These are phyloP conservation scores for Drosophila repletoides DNA, from an alignment of 1,140 invertebrate species.

Conservation along the genomic window DNA sequence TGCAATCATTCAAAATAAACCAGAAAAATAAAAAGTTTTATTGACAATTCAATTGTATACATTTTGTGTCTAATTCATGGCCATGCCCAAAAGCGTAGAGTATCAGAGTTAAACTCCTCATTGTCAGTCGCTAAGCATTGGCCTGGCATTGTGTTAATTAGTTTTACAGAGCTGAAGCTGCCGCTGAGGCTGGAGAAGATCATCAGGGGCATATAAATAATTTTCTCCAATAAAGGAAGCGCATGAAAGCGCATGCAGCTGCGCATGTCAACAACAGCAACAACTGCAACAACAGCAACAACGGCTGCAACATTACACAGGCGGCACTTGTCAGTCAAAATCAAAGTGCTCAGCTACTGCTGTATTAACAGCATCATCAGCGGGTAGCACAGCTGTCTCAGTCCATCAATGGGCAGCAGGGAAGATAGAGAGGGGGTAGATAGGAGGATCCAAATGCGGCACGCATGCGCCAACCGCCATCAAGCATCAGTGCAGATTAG, in stretches of 20 bases:
- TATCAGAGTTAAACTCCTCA: neutral
- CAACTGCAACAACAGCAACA: slow-evolving; percentile 32
- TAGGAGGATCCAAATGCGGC: slow-evolving; percentile 60
- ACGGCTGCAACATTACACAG: slow-evolving; percentile 50
- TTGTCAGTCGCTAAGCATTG: slow-evolving; percentile 18
- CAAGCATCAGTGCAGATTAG: slow-evolving; percentile 74
- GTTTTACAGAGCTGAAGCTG: slow-evolving; percentile 23
- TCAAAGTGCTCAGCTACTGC: slow-evolving; percentile 68
- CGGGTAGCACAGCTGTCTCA: no score
- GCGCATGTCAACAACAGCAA: slow-evolving; percentile 67
- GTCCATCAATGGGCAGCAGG: slow-evolving; percentile 2
- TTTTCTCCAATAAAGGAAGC: slow-evolving; percentile 78
- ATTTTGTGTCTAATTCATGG: slow-evolving; percentile 20
- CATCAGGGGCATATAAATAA: slow-evolving; percentile 68
- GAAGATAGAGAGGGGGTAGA: neutral
- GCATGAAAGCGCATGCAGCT: slow-evolving; percentile 75
- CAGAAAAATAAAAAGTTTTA: slow-evolving; percentile 69
- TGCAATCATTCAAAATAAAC: slow-evolving; percentile 72
- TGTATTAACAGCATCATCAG: slow-evolving; percentile 68
- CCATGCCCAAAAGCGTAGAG: neutral
- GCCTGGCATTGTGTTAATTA: slow-evolving; percentile 72
- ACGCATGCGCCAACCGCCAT: slow-evolving; percentile 47
- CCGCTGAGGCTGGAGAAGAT: neutral
- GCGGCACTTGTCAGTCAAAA: slow-evolving; percentile 80
- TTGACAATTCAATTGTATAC: slow-evolving; percentile 62